Conservation (phyloP, 2,113 vertebrate species). For the Notarius lentiginosus region DNA sequence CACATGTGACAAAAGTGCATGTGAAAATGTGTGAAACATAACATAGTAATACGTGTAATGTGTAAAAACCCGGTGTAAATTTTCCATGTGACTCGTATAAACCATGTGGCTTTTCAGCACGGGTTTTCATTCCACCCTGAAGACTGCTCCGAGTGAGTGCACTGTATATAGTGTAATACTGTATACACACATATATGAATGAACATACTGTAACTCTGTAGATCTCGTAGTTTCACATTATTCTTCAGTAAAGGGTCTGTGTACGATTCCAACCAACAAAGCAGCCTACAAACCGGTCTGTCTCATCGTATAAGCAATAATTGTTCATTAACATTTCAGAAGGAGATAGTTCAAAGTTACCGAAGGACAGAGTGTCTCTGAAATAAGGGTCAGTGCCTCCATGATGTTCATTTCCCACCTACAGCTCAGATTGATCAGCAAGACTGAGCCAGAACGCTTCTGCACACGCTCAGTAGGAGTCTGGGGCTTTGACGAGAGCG, state of each 20-base stretch:
- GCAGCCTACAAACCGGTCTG: not conserved
- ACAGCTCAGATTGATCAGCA: conserved; percentile 66
- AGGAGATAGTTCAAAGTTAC: conserved; percentile 21
- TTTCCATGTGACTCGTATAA: no score
- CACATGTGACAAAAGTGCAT: not conserved
- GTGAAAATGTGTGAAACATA: not conserved
- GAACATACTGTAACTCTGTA: not conserved
- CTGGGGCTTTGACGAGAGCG: conserved; percentile 52
- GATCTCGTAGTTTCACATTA: not conserved
- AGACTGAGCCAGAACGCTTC: conserved; percentile 49
- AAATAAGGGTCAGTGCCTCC: conserved; percentile 62
- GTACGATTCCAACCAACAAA: not conserved
- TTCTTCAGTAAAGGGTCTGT: not conserved
- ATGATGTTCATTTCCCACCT: conserved; percentile 57
- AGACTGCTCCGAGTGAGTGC: not conserved
- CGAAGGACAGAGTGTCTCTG: conserved; percentile 25
- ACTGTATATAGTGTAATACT: not conserved
- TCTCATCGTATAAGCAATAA: not conserved
- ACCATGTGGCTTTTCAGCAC: not conserved
- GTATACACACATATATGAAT: not conserved
- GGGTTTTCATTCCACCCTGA: not conserved
- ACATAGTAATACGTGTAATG: not conserved
- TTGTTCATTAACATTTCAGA: conserved; percentile 31
- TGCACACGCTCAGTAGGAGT: conserved; percentile 56
- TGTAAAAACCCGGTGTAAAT: not conserved